Evolutionary conservation across 2,797 vertebrate genomes (phyloP).

Genomic region (Podarcis siculus): DNA sequence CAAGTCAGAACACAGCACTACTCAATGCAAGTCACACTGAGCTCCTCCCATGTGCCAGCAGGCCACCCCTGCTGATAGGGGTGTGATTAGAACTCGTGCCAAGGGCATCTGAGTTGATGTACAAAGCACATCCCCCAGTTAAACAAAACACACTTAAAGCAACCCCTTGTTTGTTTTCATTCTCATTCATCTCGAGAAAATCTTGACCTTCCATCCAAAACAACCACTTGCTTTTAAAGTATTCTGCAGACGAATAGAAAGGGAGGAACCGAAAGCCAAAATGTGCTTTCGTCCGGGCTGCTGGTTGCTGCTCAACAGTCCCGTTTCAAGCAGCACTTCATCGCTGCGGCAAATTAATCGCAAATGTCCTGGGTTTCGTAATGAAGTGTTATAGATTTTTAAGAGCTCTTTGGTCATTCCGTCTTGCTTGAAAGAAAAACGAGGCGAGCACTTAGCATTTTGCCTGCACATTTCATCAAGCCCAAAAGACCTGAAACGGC

Average conservation of each 20-base stretch:
- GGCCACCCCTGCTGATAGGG: background rate
- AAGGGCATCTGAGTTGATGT: background rate
- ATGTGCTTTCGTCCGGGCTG: background rate
- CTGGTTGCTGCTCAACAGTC: constrained; percentile 49
- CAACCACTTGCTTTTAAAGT: constrained; percentile 1
- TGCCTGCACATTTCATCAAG: constrained; percentile 4
- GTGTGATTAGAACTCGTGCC: background rate
- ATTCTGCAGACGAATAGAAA: constrained; percentile 22
- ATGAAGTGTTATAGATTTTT: constrained; percentile 68
- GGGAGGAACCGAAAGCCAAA: constrained; percentile 31
- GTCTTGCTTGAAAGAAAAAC: constrained; percentile 66
- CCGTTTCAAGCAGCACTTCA: constrained; percentile 67
- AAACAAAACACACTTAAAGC: background rate
- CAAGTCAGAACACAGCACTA: background rate
- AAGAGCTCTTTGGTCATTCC: constrained; percentile 47
- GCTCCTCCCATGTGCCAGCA: background rate
- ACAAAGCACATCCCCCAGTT: background rate
- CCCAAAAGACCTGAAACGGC: constrained; percentile 4
- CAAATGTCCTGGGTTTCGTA: constrained; percentile 50
- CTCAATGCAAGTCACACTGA: background rate
- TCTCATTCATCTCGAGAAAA: constrained; percentile 7
- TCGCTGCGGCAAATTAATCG: constrained; percentile 63
- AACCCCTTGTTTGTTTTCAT: constrained; percentile 24
- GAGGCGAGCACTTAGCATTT: constrained; percentile 47
- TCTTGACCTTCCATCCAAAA: constrained; percentile 23